phyloP scores from a whole-genome alignment of 2,888 invertebrate species.

The Parnassius apollo region DNA sequence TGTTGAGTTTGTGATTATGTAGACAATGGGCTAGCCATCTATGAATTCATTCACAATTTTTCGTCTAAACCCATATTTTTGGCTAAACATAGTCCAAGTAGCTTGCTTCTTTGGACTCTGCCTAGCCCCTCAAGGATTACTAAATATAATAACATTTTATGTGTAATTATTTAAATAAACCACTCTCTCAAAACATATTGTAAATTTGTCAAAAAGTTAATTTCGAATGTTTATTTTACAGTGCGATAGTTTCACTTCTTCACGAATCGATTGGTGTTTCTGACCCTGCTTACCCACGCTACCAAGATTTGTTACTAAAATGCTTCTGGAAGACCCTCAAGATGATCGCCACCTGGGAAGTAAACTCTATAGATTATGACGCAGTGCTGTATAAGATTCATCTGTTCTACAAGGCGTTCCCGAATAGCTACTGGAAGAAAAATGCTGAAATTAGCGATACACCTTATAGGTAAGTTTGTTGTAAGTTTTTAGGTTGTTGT shows the following conservation, averaged over 20 bases:
- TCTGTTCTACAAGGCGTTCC: slow-evolving; percentile 93
- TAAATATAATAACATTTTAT: too few species aligned
- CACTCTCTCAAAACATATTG: neutral
- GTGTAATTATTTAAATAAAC: neutral
- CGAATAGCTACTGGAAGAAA: slow-evolving; percentile 92
- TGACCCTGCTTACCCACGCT: slow-evolving; percentile 83
- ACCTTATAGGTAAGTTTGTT: slow-evolving; percentile 82
- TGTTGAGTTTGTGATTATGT: too few species aligned
- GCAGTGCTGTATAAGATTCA: slow-evolving; percentile 91
- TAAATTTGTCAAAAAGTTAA: neutral
- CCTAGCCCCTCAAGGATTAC: neutral
- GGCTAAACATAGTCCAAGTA: too few species aligned
- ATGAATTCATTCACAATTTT: too few species aligned
- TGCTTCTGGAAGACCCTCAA: slow-evolving; percentile 97
- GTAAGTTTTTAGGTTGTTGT: too few species aligned
- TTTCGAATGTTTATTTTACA: slow-evolving; percentile 55
- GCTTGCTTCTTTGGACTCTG: too few species aligned
- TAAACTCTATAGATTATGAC: slow-evolving; percentile 88
- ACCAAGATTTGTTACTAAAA: slow-evolving; percentile 92
- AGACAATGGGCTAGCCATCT: too few species aligned
- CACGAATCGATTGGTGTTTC: slow-evolving; percentile 89
- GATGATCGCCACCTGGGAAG: slow-evolving; percentile 90
- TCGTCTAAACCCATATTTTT: too few species aligned
- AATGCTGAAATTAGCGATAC: slow-evolving; percentile 88
- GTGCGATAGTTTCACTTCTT: slow-evolving; percentile 93